These are phyloP conservation scores for Paguma larvata DNA, from an alignment of 2,797 vertebrate species.

Conservation along the genomic window DNA sequence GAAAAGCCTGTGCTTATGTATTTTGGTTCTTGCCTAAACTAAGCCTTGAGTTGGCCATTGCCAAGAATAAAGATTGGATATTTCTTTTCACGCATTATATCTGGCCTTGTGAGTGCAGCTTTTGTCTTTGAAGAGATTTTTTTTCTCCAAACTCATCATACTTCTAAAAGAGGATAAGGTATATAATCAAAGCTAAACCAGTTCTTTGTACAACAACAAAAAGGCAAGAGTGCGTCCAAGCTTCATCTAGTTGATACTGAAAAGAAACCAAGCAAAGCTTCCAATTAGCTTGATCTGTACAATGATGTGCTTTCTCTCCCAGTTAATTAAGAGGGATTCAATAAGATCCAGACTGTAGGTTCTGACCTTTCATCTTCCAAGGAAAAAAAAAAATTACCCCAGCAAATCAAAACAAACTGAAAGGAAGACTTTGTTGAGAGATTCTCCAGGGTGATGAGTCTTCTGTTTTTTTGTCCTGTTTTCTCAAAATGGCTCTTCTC, in stretches of 20 bases:
- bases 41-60: neutral
- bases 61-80: slow-evolving; percentile 48
- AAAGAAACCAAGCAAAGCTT: slow-evolving; percentile 55
- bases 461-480: slow-evolving; percentile 1
- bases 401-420: slow-evolving; percentile 52
- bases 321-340: slow-evolving; percentile 68
- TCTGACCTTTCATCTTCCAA: slow-evolving; percentile 64
- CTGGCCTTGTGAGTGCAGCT: neutral
- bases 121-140: neutral
- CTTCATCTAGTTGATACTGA: neutral
- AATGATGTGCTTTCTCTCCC: slow-evolving; percentile 73
- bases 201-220: slow-evolving; percentile 54
- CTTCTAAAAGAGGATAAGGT: neutral
- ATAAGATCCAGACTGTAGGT: slow-evolving; percentile 6
- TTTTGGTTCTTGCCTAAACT: slow-evolving; percentile 12
- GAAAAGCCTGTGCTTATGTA: neutral
- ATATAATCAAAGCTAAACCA: slow-evolving; percentile 49
- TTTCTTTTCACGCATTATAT: neutral
- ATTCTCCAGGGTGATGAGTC: neutral
- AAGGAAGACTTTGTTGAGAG: slow-evolving; percentile 69
- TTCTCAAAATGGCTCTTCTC: neutral
- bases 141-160: neutral
- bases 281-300: slow-evolving; percentile 11
- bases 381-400: neutral
- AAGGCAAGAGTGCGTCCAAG: neutral